Percentiles rank a stretch among this genome's conserved stretches.
phyloP scores from a whole-genome alignment of 2,113 vertebrate genomes.

The Ammospiza caudacuta region DNA sequence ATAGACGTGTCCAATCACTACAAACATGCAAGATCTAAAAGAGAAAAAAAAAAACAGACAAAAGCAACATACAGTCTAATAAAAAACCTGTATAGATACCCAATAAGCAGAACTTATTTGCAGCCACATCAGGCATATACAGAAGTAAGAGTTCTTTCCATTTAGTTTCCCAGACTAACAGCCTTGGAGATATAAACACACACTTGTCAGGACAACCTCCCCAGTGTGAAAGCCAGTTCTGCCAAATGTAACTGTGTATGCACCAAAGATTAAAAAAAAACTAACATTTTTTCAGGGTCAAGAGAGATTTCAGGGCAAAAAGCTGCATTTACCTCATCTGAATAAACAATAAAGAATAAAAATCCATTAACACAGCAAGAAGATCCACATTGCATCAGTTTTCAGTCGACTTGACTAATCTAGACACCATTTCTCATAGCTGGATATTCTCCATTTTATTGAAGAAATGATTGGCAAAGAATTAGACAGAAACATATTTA shows the following conservation, averaged over 20 bases:
- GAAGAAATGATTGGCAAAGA: not conserved
- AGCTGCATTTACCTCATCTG: not conserved
- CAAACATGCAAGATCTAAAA: not conserved
- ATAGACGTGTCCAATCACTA: constrained; percentile 12
- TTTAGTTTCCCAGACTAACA: constrained; percentile 58
- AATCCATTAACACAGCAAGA: constrained; percentile 11
- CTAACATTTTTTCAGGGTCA: not conserved
- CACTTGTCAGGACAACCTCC: constrained; percentile 53
- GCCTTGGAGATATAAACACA: constrained; percentile 45
- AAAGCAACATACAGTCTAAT: not conserved
- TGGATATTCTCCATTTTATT: not conserved
- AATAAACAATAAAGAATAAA: not conserved
- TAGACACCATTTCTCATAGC: not conserved
- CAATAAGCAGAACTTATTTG: not conserved
- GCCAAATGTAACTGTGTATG: not conserved
- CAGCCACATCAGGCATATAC: not conserved
- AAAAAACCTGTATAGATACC: constrained; percentile 34
- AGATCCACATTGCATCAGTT: not conserved
- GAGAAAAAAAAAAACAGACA: not conserved
- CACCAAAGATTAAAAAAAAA: not conserved
- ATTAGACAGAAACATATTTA: not conserved
- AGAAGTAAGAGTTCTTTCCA: constrained; percentile 53
- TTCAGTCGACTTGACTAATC: not conserved
- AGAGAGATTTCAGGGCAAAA: constrained; percentile 20
- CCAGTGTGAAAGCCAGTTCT: constrained; percentile 55